Base-by-base conservation (phyloP, 2,888 invertebrate genomes). In the Apoda limacodes region DNA sequence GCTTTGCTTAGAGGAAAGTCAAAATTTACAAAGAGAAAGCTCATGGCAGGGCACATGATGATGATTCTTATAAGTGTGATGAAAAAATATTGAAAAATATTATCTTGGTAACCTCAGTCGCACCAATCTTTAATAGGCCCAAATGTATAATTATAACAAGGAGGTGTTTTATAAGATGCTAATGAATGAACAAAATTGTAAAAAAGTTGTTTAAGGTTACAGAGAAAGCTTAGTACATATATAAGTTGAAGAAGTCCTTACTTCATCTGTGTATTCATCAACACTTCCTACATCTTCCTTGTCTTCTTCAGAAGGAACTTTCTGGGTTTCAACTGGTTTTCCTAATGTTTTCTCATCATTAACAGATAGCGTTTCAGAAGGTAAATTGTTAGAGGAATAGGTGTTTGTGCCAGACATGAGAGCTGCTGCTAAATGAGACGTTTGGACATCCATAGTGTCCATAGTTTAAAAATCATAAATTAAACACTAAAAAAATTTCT, bases 191-290 rank as follows among this genome's bases (percentile, higher is more conserved):
- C 9, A 13, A 14, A 26, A 11, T 9, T 22, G 11, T 3, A n/a
- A 0, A 20, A 12, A 21, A n/a, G n/a, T n/a, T n/a, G n/a, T n/a
- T n/a, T n/a, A n/a, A n/a, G n/a, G n/a, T n/a, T n/a, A n/a, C n/a
- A n/a, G 19, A 10, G 15, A 10, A 5, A 9, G 22, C 27, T 21
- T n/a, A n/a, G n/a, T 25, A 24, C 29, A 32, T 22, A 13, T 35
- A 21, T 22, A 22, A 24, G 2, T 13, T 13, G 3, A n/a, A n/a
- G n/a, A n/a, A n/a, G n/a, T 17, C 28, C 33, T 30, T 40, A 75
- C 81, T 65, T 78, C 80, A 54, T 82, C 82, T 22, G 67, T 60
- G 48, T 66, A 82, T 13, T 81, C 82, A 40, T 82, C 81, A 11
- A 70, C 75, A 46, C 80, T 80, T 3, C 60, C 76, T 25, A 55